Percentiles rank a stretch among this genome's conserved stretches.
These are phyloP conservation scores for Oligia fasciuncula DNA, from an alignment of 2,888 invertebrate species.

Conservation along the genomic window DNA sequence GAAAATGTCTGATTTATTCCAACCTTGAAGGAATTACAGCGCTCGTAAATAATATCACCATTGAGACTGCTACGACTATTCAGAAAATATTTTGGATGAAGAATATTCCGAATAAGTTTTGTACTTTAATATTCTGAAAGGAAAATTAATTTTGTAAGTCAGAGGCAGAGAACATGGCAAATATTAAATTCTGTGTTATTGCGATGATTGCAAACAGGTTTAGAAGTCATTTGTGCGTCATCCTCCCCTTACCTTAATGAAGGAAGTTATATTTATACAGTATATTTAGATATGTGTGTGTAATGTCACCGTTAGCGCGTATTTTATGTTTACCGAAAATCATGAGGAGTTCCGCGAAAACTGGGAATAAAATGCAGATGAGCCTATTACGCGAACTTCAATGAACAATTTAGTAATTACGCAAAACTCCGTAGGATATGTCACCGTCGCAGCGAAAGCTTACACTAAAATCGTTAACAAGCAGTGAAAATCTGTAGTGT, in stretches of 20 bases:
- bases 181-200: slow-evolving; percentile 52
- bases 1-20: slow-evolving; percentile 61
- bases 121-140: slow-evolving; percentile 37
- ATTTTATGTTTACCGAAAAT: slow-evolving; percentile 38
- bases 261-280: slow-evolving; percentile 39
- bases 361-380: slow-evolving; percentile 13
- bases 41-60: slow-evolving; percentile 62
- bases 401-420: slow-evolving; percentile 24
- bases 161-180: slow-evolving; percentile 20
- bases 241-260: slow-evolving; percentile 50
- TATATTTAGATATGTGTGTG: slow-evolving; percentile 43
- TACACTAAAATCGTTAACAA: neutral
- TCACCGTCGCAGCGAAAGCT: neutral
- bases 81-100: slow-evolving; percentile 47
- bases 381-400: slow-evolving; percentile 13
- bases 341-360: neutral
- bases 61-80: slow-evolving; percentile 53
- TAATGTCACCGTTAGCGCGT: slow-evolving; percentile 27
- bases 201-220: slow-evolving; percentile 47
- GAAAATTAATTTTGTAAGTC: slow-evolving; percentile 53
- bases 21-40: slow-evolving; percentile 54
- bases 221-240: slow-evolving; percentile 47
- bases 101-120: slow-evolving; percentile 47
- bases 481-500: neutral
- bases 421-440: neutral